A percentile compares a stretch with the other conserved stretches of the same genome.
Evolutionary conservation across 2,797 vertebrate species (phyloP).

Genomic region (Astyanax mexicanus): DNA sequence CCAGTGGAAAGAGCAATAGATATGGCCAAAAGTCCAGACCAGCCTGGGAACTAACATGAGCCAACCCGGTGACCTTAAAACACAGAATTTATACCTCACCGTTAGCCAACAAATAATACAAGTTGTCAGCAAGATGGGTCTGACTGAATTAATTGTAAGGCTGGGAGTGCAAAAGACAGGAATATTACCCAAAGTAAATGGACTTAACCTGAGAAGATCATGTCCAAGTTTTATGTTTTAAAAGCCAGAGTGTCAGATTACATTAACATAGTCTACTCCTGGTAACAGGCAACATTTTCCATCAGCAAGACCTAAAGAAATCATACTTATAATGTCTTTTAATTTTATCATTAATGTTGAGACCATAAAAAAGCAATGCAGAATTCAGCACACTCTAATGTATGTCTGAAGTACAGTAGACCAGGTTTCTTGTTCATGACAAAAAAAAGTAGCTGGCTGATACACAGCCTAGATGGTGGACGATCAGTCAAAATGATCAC

Average conservation of each 20-base stretch:
- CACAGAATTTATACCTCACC: not conserved
- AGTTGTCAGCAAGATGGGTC: not conserved
- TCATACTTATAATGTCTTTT: too few relatives aligned
- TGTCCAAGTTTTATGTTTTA: not conserved
- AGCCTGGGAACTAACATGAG: constrained; percentile 9
- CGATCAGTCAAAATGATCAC: too few relatives aligned
- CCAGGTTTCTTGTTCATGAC: too few relatives aligned
- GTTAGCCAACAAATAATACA: not conserved
- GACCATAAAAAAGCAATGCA: too few relatives aligned
- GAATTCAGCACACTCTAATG: too few relatives aligned
- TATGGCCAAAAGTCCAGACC: not conserved
- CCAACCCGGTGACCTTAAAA: not conserved
- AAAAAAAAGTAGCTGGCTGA: too few relatives aligned
- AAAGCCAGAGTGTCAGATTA: constrained; percentile 29
- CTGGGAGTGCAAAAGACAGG: not conserved
- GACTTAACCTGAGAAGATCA: constrained; percentile 40
- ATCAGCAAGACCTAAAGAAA: too few relatives aligned
- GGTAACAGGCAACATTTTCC: too few relatives aligned
- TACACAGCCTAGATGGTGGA: too few relatives aligned
- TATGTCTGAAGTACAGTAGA: too few relatives aligned
- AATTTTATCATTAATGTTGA: not conserved
- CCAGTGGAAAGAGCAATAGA: not conserved
- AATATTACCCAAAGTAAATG: constrained; percentile 12
- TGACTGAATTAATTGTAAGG: too few relatives aligned
- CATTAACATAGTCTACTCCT: not conserved